Percentiles rank a stretch among this genome's conserved stretches.
Evolutionary conservation across 2,113 vertebrate species (phyloP).

Genomic region (Phalacrocorax brasilianus): DNA sequence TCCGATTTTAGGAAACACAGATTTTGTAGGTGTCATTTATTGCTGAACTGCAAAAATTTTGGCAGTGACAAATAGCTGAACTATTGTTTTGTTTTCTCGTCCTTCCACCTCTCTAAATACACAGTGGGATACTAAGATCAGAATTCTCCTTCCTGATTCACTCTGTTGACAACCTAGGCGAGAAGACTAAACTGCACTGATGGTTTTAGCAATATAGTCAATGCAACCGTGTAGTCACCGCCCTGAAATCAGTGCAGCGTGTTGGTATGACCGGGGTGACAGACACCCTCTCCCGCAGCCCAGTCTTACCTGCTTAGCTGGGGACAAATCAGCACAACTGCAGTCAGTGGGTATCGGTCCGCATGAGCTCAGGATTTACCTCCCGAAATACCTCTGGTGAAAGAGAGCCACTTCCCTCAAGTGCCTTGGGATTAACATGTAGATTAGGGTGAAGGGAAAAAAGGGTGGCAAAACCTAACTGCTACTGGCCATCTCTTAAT

Average conservation of each 20-base stretch:
- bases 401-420: not conserved
- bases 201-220: no score
- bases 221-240: not conserved
- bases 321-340: not conserved
- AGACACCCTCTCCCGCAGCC: not conserved
- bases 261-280: not conserved
- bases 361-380: not conserved
- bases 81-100: no score
- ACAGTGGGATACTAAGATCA: no score
- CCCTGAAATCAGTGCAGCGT: rapidly evolving
- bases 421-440: not conserved
- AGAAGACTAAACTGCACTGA: no score
- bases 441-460: not conserved
- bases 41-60: no score
- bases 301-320: not conserved
- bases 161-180: no score
- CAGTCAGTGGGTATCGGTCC: not conserved
- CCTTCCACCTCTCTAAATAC: no score
- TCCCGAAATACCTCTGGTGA: not conserved
- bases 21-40: no score
- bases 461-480: not conserved
- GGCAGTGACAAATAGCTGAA: no score
- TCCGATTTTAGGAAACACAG: no score
- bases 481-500: not conserved
- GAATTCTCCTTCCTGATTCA: no score